Evolutionary conservation across 2,113 vertebrate species (phyloP), one percentile per base, ranked within the genome.

Genomic region (Telmatochromis sp.): DNA sequence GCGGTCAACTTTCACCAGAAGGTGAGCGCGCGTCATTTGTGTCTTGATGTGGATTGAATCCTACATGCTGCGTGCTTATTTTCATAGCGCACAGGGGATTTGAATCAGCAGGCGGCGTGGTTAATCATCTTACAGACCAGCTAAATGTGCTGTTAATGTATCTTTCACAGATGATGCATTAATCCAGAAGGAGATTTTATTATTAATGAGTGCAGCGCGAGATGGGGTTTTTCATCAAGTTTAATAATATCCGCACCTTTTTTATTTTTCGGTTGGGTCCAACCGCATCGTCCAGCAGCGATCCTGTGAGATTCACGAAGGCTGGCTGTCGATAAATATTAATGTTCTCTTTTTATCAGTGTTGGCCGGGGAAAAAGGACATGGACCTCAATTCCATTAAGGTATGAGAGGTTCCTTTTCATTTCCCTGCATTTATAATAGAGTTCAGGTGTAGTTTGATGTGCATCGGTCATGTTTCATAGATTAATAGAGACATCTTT

Each of bases 321-420:
- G 65, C 37, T 84, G 63, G 71, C 84, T 86, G 82, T 81, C 42
- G 7, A 68, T 95, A 79, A 92, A 92, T 94, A 93, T 94, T 93
- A 60, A 94, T 95, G 26, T 65, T 88, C 83, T 94, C 57, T 94
- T 88, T 95, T 86, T 63, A 88, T 94, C 87, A 99, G 98, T 95
- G 95, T 86, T 96, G 91, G 94, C 97, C 97, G 37, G 94, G 92
- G 87, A 96, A 95, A 91, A 96, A 88, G 75, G 92, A 91, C 15
- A 42, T 96, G 81, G 95, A 98, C 89, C 89, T 98, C 78, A 93
- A 40, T 82, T 95, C 95, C 88, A 97, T 99, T 95, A 97, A 96
- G 98, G 98, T 99, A 98, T 3, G 55, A 51, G 12, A 6, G n/a
- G 10, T 71, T 84, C 19, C 19, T 80, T 89, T 88, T 87, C 4